Percentiles rank a stretch among this genome's conserved stretches.
phyloP scores from a whole-genome alignment of 2,797 vertebrate species.

The Diplodus sargus region DNA sequence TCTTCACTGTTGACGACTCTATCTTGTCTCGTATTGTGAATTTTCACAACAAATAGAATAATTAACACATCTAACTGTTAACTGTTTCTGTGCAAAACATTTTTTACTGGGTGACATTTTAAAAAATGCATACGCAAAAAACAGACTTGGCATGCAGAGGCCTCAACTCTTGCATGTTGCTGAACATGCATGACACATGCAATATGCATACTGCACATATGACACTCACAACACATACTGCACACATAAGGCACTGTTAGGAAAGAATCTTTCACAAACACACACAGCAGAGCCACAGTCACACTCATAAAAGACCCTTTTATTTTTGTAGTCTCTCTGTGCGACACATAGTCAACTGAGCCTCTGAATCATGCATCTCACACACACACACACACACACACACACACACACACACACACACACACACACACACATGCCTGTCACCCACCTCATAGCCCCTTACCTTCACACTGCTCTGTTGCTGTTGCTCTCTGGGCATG shows the following conservation, averaged over 20 bases:
- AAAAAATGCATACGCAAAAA: too few species aligned
- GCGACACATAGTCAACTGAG: slow-evolving; percentile 43
- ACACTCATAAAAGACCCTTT: slow-evolving; percentile 42
- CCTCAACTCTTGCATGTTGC: too few species aligned
- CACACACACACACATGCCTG: slow-evolving; percentile 13
- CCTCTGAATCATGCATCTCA: slow-evolving; percentile 62
- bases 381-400: neutral
- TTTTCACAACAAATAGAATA: too few species aligned
- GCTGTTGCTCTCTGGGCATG: slow-evolving; percentile 54
- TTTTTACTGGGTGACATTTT: too few species aligned
- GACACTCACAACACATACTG: too few species aligned
- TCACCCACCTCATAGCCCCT: slow-evolving; percentile 38
- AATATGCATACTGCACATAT: too few species aligned
- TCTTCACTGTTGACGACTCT: too few species aligned
- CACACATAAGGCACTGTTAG: slow-evolving; percentile 2
- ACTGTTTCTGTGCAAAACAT: too few species aligned
- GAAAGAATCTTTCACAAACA: slow-evolving; percentile 21
- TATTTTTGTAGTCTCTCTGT: slow-evolving; percentile 48
- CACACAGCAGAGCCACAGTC: slow-evolving; percentile 18
- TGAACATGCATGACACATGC: too few species aligned
- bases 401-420: neutral
- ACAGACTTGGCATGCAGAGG: too few species aligned
- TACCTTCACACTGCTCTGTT: slow-evolving; percentile 12
- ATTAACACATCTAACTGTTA: too few species aligned
- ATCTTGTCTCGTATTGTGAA: too few species aligned